phyloP scores from a whole-genome alignment of 2,797 vertebrate species.

The Mycteria americana region DNA sequence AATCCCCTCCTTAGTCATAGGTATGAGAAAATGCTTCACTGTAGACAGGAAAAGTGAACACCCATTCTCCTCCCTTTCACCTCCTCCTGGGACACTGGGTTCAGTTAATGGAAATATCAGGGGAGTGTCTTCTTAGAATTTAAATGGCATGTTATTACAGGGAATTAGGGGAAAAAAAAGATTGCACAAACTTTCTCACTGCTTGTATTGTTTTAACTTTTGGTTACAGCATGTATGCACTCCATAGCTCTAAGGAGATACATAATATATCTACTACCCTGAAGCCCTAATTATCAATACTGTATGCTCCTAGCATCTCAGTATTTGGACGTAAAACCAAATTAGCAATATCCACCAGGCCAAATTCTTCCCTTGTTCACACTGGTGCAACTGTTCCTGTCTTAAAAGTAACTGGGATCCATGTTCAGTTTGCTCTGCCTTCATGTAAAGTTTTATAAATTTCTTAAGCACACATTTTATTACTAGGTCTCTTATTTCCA shows the following conservation, averaged over 20 bases:
- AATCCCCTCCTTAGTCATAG: slow-evolving; percentile 52
- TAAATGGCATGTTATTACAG: background rate
- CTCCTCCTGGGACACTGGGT: background rate
- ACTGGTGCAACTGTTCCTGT: background rate
- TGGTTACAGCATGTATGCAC: background rate
- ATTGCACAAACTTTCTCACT: background rate
- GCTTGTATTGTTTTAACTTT: background rate
- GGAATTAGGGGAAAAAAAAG: background rate
- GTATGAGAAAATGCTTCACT: slow-evolving; percentile 40
- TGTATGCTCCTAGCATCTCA: background rate
- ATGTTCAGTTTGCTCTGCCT: background rate
- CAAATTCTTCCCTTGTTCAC: background rate
- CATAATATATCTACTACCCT: background rate
- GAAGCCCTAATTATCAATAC: background rate
- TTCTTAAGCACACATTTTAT: slow-evolving; percentile 55
- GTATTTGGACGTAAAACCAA: background rate
- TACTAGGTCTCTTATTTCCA: slow-evolving; percentile 43
- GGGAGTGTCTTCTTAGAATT: background rate
- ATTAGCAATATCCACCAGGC: background rate
- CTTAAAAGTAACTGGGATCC: background rate
- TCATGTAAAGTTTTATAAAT: background rate
- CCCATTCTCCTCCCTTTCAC: slow-evolving; percentile 37
- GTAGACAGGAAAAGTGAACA: slow-evolving; percentile 49
- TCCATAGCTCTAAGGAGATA: background rate
- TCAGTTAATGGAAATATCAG: slow-evolving; percentile 18